Conservation (phyloP, 2,113 vertebrate species). For the Zosterops japonicus region DNA sequence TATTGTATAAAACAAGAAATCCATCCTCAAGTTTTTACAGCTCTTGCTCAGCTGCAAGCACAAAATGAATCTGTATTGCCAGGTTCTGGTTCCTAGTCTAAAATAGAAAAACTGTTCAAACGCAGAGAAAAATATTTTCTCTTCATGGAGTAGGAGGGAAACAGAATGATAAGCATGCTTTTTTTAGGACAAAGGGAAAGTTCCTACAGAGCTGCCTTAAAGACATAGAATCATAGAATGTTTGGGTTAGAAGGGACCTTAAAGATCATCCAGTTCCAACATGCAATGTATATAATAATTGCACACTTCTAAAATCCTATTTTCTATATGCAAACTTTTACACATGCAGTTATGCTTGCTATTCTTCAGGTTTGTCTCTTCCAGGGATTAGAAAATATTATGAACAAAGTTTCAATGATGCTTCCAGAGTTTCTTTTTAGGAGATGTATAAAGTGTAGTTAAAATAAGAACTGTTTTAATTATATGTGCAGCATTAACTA, state of each 20-base stretch:
- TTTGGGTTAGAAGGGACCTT: background rate
- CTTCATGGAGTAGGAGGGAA: background rate
- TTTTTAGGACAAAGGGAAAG: background rate
- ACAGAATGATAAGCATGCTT: background rate
- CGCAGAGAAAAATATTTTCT: background rate
- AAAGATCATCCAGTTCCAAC: background rate
- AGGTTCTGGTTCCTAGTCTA: background rate
- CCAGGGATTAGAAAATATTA: background rate
- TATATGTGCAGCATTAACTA: background rate
- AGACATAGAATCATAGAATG: background rate
- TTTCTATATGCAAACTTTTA: background rate
- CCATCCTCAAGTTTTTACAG: background rate
- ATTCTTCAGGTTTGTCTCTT: background rate
- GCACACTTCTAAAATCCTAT: background rate
- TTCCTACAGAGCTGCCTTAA: background rate
- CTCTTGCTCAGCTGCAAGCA: background rate
- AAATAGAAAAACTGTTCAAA: background rate
- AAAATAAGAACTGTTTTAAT: background rate
- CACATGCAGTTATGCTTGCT: background rate
- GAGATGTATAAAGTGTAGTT: background rate
- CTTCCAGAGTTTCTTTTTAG: background rate
- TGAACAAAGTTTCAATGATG: background rate
- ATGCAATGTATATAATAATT: background rate
- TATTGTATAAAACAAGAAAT: background rate
- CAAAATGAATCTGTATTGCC: background rate